Conservation (phyloP, 2,113 vertebrate species). For the Boleophthalmus pectinirostris region DNA sequence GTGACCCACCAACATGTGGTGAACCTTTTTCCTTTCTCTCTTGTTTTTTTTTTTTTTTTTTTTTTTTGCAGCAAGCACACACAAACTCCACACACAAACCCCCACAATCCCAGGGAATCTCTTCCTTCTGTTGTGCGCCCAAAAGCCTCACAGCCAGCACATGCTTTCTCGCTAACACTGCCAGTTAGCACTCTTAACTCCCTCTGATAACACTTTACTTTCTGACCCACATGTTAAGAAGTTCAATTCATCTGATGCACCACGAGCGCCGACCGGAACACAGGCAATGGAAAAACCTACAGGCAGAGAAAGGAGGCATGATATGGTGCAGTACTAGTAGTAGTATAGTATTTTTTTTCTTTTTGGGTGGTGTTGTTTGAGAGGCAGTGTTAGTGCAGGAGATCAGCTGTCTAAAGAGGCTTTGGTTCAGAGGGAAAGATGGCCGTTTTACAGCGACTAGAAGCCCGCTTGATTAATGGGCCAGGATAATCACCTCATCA, state of each 20-base stretch:
- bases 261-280: constrained; percentile 45
- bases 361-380: constrained; percentile 61
- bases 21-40: too few relatives aligned
- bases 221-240: constrained; percentile 74
- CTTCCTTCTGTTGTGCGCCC: constrained; percentile 70
- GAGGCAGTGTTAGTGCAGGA: constrained; percentile 84
- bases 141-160: constrained; percentile 70
- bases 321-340: constrained; percentile 24
- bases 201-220: constrained; percentile 68
- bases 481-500: constrained; percentile 95
- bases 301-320: constrained; percentile 62
- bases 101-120: constrained; percentile 57
- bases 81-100: constrained; percentile 38
- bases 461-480: constrained; percentile 97
- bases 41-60: neutral
- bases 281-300: constrained; percentile 55
- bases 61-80: neutral
- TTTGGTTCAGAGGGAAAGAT: constrained; percentile 85
- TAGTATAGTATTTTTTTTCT: constrained; percentile 23
- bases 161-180: constrained; percentile 64
- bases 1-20: neutral
- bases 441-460: constrained; percentile 90
- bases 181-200: constrained; percentile 67
- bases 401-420: constrained; percentile 92
- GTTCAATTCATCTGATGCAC: constrained; percentile 74